Evolutionary conservation across 2,797 vertebrate genomes (phyloP).

Genomic region (Micromesistius poutassou): DNA sequence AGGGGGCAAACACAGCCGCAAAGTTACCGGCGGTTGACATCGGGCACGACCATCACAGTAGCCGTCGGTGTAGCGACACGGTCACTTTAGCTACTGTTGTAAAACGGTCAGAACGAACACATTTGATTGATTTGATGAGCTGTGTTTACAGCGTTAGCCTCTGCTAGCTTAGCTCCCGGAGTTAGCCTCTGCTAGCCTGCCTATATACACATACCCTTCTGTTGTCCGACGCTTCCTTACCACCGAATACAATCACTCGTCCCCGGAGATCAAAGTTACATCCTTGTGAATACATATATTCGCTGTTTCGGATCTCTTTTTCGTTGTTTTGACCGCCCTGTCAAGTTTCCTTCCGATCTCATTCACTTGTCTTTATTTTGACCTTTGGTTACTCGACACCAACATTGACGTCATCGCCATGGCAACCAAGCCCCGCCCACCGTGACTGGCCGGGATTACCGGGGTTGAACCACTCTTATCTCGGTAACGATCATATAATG

Average conservation of each 20-base stretch:
- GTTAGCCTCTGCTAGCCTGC: conserved; percentile 61
- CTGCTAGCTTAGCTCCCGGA: conserved; percentile 53
- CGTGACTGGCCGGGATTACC: background rate
- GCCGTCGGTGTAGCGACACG: conserved; percentile 19
- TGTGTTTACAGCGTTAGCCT: conserved; percentile 57
- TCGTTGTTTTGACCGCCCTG: conserved; percentile 41
- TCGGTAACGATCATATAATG: background rate
- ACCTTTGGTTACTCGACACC: conserved; percentile 80
- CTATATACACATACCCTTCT: conserved; percentile 57
- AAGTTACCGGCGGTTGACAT: background rate
- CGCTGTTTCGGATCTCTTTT: conserved; percentile 24
- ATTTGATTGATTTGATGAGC: conserved; percentile 33
- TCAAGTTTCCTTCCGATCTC: conserved; percentile 71
- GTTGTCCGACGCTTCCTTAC: conserved; percentile 56
- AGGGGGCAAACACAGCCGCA: conserved; percentile 10
- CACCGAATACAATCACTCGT: conserved; percentile 30
- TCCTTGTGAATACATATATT: background rate
- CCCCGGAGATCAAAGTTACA: background rate
- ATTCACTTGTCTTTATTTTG: conserved; percentile 77
- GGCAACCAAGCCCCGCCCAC: conserved; percentile 68
- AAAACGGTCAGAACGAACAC: conserved; percentile 25
- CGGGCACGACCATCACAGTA: background rate
- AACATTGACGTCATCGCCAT: conserved; percentile 78
- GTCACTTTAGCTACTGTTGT: conserved; percentile 49
- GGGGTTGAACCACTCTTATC: background rate